Base-by-base conservation (phyloP, 2,113 vertebrate species). In the Anarhynchus alexandrinus region DNA sequence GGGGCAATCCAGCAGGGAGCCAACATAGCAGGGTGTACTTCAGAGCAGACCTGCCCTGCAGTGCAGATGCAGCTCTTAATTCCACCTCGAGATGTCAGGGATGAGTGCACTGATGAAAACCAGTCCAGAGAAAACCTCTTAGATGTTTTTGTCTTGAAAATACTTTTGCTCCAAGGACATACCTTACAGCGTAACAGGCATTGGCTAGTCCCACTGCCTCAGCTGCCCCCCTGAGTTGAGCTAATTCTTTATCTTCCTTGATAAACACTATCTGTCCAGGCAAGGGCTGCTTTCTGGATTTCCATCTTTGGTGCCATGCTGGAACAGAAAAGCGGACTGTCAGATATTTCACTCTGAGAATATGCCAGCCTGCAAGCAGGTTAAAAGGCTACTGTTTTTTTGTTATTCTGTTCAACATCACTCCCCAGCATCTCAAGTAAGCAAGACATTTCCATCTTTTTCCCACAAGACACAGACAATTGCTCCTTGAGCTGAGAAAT, bases 151-250 rank as follows among this genome's bases (percentile, higher is more conserved):
- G 17, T 55, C 29, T 71, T 87, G 81, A 61, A 86, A 89, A 77
- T 38, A 38, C 5, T 12, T 79, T 64, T 92, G 23, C 8, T 57
- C 25, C 71, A 55, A 62, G 26, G 59, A 94, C 96, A 4, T 98
- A 98, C 98, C 96, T 97, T 71, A 98, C 15, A 15, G 97, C 97
- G 64, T 97, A 98, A 91, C 98, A 98, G 59, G 97, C 98, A 10
- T 97, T 98, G 59, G 97, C 91, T 93, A 99, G 88, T 45, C 98
- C 98, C 51, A 98, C 97, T 22, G 94, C 86, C 30, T 97, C 82
- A 20, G 90, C 65, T 47, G 93, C 72, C 3, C 96, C 93, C 6
- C 97, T 96, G 19, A 98, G 95, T 15, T 97, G 94, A 58, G 94
- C 93, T 93, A 98, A 38, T 52, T 98, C 97, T 88, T 97, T 96